Evolutionary conservation across 2,888 invertebrate species (phyloP), one percentile per base, ranked within the genome.

Genomic region (Pantelozetes paolii): DNA sequence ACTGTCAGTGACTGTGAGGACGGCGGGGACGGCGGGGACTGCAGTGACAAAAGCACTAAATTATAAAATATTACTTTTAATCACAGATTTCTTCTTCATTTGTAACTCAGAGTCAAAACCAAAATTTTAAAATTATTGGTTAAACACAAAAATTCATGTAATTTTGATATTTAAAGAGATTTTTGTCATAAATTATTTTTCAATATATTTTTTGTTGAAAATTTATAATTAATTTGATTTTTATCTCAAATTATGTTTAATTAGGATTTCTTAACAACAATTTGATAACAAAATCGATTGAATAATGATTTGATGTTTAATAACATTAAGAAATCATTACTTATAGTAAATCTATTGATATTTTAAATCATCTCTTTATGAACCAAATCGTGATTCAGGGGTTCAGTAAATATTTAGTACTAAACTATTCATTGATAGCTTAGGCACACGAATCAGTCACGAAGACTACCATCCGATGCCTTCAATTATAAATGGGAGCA

Each of bases 401-500:
- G 13, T 45, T 23, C 8, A 20, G 36, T 40, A 64, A 54, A 57
- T 57, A 64, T 64, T 64, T 36, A 64, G 20, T 11, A 64, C 40
- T 64, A 64, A 30, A 62, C 9, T 64, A 40, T 64, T 64, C 32
- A 32, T 30, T 30, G 20, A 32, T 3, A 64, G 18, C 18, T 30
- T 9, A 40, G 64, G 64, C 64, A 64, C 64, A 64, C 64, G 64
- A 69, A 40, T 69, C 69, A 69, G 69, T 69, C 69, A 69, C 69
- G 69, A 69, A 15, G 18, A 13, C 26, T 13, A 40, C 28, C 26
- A 8, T 3, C 54, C 13, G 11, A 26, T 6, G 23, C 45, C 26
- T 69, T 45, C 69, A 69, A 20, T 69, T 69, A 45, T 69, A 40
- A 69, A 69, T 45, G n/a, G 59, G 59, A 59, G 59, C 59, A 59